These are phyloP conservation scores for Sebastolobus altivelis DNA, from an alignment of 2,797 vertebrate genomes.

Conservation along the genomic window DNA sequence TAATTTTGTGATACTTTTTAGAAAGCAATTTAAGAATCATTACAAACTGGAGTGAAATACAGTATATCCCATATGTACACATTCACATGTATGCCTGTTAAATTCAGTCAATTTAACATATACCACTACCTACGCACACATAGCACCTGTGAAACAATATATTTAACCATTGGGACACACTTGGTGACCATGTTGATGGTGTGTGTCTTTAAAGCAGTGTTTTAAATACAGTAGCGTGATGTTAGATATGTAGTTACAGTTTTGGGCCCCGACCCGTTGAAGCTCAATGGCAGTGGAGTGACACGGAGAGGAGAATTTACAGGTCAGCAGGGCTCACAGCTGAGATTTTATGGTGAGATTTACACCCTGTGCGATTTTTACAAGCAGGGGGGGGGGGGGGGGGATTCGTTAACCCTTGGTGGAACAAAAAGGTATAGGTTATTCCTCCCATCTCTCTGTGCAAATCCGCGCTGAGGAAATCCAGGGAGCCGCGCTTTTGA, in stretches of 20 bases:
- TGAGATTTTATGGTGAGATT: constrained; percentile 84
- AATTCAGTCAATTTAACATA: background rate
- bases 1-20: constrained; percentile 2
- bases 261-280: constrained; percentile 43
- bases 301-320: constrained; percentile 77
- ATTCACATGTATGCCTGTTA: constrained; percentile 13
- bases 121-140: background rate
- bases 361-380: constrained; percentile 80
- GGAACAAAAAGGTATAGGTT: constrained; percentile 50
- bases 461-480: constrained; percentile 65
- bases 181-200: constrained; percentile 15
- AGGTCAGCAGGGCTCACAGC: constrained; percentile 84
- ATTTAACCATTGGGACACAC: constrained; percentile 12
- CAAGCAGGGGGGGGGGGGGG: constrained; percentile 64
- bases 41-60: constrained; percentile 1
- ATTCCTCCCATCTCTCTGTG: constrained; percentile 44
- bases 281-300: constrained; percentile 64
- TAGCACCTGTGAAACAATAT: constrained; percentile 6
- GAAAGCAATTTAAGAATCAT: background rate
- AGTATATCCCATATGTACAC: background rate
- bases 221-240: constrained; percentile 67
- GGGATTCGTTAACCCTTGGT: constrained; percentile 77
- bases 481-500: constrained; percentile 70
- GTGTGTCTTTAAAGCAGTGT: constrained; percentile 42
- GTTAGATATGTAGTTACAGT: constrained; percentile 74